These are phyloP conservation scores for Zaprionus bogoriensis DNA, from an alignment of 2,888 invertebrate species.

Conservation along the genomic window DNA sequence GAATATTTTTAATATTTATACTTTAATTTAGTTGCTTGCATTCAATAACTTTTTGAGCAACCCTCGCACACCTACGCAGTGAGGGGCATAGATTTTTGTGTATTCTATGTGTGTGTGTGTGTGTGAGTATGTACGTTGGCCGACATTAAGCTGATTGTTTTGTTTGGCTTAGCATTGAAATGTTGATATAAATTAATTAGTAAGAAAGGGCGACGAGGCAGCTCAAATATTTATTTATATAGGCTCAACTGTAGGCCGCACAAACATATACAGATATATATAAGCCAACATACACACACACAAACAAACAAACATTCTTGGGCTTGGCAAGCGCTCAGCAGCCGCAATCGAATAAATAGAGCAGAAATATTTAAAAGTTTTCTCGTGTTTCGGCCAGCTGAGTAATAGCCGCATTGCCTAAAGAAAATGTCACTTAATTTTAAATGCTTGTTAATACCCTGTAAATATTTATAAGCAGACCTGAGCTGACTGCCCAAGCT, in stretches of 20 bases:
- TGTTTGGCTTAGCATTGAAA: conserved; percentile 76
- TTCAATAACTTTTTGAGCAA: conserved; percentile 3
- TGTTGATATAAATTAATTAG: conserved; percentile 79
- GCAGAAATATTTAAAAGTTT: conserved; percentile 46
- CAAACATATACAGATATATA: not conserved
- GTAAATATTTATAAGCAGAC: not conserved
- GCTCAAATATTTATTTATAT: conserved; percentile 52
- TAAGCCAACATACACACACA: not conserved
- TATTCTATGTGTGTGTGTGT: not conserved
- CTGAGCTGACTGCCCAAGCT: too few relatives aligned
- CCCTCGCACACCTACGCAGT: conserved; percentile 3
- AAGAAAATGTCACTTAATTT: conserved; percentile 4
- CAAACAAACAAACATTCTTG: not conserved
- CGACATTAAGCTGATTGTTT: conserved; percentile 77
- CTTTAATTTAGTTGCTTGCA: not conserved
- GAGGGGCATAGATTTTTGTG: conserved; percentile 6
- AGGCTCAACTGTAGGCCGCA: conserved; percentile 9
- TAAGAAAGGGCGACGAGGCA: conserved; percentile 50
- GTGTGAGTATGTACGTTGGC: conserved; percentile 31
- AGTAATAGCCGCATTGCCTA: conserved; percentile 4
- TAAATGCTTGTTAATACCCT: not conserved
- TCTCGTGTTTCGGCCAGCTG: conserved; percentile 2
- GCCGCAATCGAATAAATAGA: conserved; percentile 49
- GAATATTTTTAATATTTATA: not conserved
- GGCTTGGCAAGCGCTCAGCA: conserved; percentile 15